Conservation (phyloP, 2,113 vertebrate species). For the Bucco capensis region DNA sequence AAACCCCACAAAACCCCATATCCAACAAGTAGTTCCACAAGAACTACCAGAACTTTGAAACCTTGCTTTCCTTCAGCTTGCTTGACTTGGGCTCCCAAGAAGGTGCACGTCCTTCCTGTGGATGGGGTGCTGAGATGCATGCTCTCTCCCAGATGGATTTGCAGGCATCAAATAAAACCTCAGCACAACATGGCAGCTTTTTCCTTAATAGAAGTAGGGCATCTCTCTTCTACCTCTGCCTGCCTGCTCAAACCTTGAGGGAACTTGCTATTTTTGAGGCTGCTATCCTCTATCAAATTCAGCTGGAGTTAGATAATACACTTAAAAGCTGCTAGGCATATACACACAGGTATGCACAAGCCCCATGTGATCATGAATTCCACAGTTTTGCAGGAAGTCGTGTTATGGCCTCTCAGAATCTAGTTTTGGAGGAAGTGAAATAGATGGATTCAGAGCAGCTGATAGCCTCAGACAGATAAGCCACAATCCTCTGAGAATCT, state of each 20-base stretch:
- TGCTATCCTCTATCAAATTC: slow-evolving; percentile 14
- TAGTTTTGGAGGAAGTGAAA: neutral
- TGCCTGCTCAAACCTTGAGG: slow-evolving; percentile 56
- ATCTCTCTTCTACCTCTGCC: slow-evolving; percentile 42
- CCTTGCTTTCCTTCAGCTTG: neutral
- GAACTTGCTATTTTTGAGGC: slow-evolving; percentile 60
- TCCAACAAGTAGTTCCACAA: neutral
- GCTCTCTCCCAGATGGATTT: slow-evolving; percentile 23
- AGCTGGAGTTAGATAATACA: slow-evolving; percentile 15
- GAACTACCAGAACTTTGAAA: neutral
- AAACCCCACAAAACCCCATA: neutral
- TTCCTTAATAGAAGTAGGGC: slow-evolving; percentile 53
- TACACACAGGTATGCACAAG: neutral
- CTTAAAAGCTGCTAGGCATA: slow-evolving; percentile 17
- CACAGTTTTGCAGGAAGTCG: neutral
- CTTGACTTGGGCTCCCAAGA: neutral
- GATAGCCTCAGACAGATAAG: neutral
- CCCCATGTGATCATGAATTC: slow-evolving; percentile 9
- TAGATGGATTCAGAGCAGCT: neutral
- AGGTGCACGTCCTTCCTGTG: neutral
- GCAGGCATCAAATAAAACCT: neutral
- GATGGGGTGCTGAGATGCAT: neutral
- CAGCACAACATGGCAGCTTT: slow-evolving; percentile 40
- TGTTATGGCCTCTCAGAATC: neutral
- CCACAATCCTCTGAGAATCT: neutral